Conservation (phyloP, 2,113 vertebrate species). For the Odontophorus gujanensis region DNA sequence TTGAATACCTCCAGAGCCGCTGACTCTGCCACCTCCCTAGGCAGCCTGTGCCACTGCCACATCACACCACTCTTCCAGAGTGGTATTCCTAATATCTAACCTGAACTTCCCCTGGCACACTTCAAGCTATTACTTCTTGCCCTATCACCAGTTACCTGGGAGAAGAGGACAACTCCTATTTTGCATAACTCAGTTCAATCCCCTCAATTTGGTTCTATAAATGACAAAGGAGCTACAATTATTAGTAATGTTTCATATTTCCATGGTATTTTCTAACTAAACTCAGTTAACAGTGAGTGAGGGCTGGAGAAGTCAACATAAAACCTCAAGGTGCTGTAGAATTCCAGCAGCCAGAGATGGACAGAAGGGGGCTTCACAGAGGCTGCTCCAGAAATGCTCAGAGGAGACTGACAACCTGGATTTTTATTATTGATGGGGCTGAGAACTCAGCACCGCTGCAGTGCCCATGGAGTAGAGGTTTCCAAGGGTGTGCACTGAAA, state of each 20-base stretch:
- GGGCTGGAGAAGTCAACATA: not conserved
- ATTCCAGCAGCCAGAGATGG: not conserved
- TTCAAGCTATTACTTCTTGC: no score
- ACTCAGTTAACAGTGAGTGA: rapidly evolving
- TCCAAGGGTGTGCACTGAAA: not conserved
- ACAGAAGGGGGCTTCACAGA: rapidly evolving
- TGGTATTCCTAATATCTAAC: no score
- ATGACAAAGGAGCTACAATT: not conserved
- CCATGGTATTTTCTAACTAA: not conserved
- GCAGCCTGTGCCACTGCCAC: no score
- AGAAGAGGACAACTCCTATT: no score
- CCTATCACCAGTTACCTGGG: no score
- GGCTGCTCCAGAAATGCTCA: not conserved
- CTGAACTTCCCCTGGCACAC: no score
- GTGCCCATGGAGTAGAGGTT: not conserved
- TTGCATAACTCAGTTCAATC: not conserved
- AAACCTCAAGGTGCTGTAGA: not conserved
- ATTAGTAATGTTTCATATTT: not conserved
- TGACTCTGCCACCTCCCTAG: no score
- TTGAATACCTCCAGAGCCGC: no score
- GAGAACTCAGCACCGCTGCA: not conserved
- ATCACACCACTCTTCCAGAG: no score
- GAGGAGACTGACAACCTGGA: not conserved
- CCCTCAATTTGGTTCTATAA: not conserved
- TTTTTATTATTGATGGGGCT: not conserved